These are phyloP conservation scores for Condylura cristata DNA, from an alignment of 2,113 vertebrate genomes.

Conservation along the genomic window DNA sequence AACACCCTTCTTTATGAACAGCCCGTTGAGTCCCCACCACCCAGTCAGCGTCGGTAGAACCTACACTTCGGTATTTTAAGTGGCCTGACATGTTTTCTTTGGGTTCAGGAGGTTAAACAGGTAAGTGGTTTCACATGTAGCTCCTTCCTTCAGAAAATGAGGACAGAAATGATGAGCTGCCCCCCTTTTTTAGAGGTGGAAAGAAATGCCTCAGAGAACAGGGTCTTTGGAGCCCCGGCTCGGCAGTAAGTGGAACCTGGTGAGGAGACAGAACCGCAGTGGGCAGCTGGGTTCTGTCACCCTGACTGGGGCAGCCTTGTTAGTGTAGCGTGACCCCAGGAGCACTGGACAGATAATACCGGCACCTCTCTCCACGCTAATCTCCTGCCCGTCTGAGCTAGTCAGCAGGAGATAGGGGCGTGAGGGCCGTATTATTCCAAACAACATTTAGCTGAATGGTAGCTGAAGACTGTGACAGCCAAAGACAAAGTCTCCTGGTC, in stretches of 20 bases:
- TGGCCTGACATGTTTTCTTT: constrained; percentile 60
- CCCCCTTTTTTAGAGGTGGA: not conserved
- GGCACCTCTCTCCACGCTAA: constrained; percentile 95
- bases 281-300: constrained; percentile 96
- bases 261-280: constrained; percentile 59
- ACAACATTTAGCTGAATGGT: constrained; percentile 88
- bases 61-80: constrained; percentile 64
- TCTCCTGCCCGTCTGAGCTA: constrained; percentile 92
- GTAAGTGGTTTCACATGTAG: constrained; percentile 86
- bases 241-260: constrained; percentile 86
- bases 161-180: constrained; percentile 77
- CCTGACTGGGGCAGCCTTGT: constrained; percentile 92
- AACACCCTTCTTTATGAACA: not conserved
- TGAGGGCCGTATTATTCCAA: constrained; percentile 91
- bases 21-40: not conserved
- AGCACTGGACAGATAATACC: constrained; percentile 96
- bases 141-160: constrained; percentile 64
- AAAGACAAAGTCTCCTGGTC: constrained; percentile 84
- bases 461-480: constrained; percentile 87
- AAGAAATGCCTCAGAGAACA: constrained; percentile 67
- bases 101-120: constrained; percentile 85
- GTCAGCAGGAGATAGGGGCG: constrained; percentile 88
- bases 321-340: constrained; percentile 95
- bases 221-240: constrained; percentile 83
- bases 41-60: constrained; percentile 24